Evolutionary conservation across 2,113 vertebrate genomes (phyloP).

Genomic region (Podilymbus podiceps): DNA sequence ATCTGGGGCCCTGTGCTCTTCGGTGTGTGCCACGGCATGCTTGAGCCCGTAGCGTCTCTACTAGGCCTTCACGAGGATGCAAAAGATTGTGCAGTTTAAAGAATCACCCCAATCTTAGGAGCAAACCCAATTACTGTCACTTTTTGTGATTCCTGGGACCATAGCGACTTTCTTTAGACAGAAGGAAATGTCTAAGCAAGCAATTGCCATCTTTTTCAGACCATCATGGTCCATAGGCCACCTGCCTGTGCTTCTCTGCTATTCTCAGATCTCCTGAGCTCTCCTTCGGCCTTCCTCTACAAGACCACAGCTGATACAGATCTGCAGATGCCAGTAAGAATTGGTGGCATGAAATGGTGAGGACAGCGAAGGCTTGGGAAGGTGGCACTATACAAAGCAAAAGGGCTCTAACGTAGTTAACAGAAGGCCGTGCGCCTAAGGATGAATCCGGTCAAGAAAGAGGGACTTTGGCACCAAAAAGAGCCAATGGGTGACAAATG

Average conservation of each 20-base stretch:
- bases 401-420: not conserved
- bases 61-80: not conserved
- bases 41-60: not conserved
- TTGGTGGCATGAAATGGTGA: not conserved
- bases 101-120: not conserved
- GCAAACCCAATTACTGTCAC: not conserved
- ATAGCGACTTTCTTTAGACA: not conserved
- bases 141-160: not conserved
- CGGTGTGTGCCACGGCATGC: fast-evolving
- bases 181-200: not conserved
- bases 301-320: not conserved
- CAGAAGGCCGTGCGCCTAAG: not conserved
- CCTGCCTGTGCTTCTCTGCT: not conserved
- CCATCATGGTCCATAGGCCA: no score
- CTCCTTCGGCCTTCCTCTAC: not conserved
- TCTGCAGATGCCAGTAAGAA: not conserved
- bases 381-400: not conserved
- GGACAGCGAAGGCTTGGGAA: not conserved
- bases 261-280: not conserved
- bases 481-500: constrained; percentile 21
- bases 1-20: not conserved
- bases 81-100: not conserved
- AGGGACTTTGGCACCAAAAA: not conserved
- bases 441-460: not conserved
- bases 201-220: not conserved